phyloP scores from a whole-genome alignment of 2,888 invertebrate genomes.

The Serripes groenlandicus region DNA sequence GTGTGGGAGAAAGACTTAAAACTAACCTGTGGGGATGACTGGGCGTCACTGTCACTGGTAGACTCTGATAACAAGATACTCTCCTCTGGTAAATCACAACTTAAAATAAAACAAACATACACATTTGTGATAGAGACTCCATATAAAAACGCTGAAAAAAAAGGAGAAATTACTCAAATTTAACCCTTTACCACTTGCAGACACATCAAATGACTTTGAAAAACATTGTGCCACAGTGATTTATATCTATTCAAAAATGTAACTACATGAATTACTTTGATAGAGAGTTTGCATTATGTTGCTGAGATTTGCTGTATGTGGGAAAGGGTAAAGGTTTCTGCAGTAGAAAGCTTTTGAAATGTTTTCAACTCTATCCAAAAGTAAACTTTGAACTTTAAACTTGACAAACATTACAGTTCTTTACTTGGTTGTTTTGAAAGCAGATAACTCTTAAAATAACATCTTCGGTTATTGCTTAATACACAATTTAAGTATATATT shows the following conservation, averaged over 20 bases:
- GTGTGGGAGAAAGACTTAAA: no score
- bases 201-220: neutral
- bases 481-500: no score
- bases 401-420: neutral
- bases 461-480: no score
- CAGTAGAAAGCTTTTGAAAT: neutral
- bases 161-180: neutral
- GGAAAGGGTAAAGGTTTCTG: neutral
- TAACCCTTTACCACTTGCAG: neutral
- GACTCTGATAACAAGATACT: slow-evolving; percentile 31
- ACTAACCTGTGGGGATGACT: slow-evolving; percentile 68
- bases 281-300: no score
- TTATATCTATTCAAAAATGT: neutral
- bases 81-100: slow-evolving; percentile 16
- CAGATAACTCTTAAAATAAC: neutral
- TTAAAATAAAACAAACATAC: neutral
- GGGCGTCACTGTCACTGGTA: slow-evolving; percentile 70
- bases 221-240: neutral
- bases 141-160: neutral
- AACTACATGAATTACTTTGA: no score
- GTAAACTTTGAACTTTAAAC: no score
- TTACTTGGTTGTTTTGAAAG: neutral
- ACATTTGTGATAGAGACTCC: neutral
- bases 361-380: neutral
- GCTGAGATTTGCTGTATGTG: no score